Percentiles rank a stretch among this genome's conserved stretches.
Conservation (phyloP, 35 echinoderm and acorn worm species). For the Apostichopus californicus region DNA sequence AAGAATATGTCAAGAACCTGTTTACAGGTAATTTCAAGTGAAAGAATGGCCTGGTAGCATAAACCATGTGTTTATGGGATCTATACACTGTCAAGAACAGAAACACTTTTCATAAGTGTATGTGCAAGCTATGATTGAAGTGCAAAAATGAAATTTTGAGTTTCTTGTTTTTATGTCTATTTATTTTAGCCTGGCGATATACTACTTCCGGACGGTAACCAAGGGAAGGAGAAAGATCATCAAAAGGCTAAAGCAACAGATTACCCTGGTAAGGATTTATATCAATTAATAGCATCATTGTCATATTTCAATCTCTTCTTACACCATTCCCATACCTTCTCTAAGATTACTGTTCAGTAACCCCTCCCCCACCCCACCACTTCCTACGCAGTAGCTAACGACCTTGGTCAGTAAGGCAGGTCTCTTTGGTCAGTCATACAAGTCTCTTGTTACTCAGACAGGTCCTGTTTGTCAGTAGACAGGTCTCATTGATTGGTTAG, state of each 20-base stretch:
- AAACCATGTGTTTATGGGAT: too few species aligned
- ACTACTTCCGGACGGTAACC: conserved; percentile 80
- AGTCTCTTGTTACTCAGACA: background rate
- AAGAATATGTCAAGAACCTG: too few species aligned
- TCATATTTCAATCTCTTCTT: too few species aligned
- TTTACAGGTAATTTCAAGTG: too few species aligned
- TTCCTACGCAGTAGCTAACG: too few species aligned
- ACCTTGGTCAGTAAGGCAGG: background rate
- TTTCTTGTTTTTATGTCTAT: conserved; percentile 14
- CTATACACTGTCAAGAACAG: too few species aligned
- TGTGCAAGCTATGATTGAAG: background rate
- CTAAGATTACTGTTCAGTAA: too few species aligned
- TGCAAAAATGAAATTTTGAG: background rate
- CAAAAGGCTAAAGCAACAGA: conserved; percentile 89
- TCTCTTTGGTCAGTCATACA: background rate
- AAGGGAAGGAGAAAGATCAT: conserved; percentile 75
- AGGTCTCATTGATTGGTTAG: background rate
- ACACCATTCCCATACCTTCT: too few species aligned
- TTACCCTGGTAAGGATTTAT: conserved; percentile 75
- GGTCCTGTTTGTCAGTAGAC: too few species aligned
- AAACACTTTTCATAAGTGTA: background rate
- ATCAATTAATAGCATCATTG: too few species aligned
- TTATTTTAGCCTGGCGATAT: conserved; percentile 74
- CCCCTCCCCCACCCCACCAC: too few species aligned
- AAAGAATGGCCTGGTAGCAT: too few species aligned